Conservation (phyloP, 2,888 invertebrate genomes). For the Cerceris ruficornis region DNA sequence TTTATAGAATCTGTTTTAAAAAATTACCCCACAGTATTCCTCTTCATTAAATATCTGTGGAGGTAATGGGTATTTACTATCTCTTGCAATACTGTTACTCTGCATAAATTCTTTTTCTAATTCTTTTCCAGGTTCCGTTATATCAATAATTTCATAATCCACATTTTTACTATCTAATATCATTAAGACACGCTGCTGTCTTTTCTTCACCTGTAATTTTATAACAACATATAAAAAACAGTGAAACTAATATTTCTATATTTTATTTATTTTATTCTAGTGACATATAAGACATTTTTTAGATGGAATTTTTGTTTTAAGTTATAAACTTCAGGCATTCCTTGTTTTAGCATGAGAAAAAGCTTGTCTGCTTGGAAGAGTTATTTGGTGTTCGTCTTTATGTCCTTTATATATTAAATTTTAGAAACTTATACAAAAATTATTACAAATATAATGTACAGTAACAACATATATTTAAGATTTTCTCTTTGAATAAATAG, state of each 20-base stretch:
- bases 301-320: no score
- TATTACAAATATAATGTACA: no score
- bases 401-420: no score
- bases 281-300: no score
- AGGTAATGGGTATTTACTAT: constrained; percentile 91
- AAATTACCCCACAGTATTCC: constrained; percentile 94
- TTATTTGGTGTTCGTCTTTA: no score
- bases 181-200: constrained; percentile 96
- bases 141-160: constrained; percentile 95
- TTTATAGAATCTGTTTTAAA: background rate
- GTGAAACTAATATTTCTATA: background rate
- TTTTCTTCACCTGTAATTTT: constrained; percentile 92
- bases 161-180: constrained; percentile 96
- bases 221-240: background rate
- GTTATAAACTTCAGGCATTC: no score
- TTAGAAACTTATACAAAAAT: no score
- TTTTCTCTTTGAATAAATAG: no score
- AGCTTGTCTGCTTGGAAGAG: no score
- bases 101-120: constrained; percentile 96
- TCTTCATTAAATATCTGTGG: constrained; percentile 97
- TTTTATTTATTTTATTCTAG: background rate
- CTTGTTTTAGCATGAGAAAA: no score
- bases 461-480: no score
- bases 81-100: constrained; percentile 90
- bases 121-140: constrained; percentile 96